These are phyloP conservation scores for Beris chalybata DNA, from an alignment of 2,888 invertebrate genomes.

Conservation along the genomic window DNA sequence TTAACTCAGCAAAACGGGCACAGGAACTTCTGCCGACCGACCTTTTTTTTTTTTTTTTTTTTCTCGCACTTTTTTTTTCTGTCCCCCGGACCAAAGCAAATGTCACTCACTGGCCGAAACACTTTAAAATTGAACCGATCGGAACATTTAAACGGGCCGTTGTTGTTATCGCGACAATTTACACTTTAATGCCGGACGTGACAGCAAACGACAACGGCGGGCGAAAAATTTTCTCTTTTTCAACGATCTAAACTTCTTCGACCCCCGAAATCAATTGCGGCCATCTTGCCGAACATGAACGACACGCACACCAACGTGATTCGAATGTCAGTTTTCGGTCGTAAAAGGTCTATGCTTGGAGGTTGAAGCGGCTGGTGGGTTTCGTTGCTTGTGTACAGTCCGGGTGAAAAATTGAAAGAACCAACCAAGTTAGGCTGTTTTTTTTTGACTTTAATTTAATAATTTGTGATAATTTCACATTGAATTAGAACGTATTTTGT, in stretches of 20 bases:
- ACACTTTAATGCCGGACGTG: slow-evolving; percentile 7
- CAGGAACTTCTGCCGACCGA: not conserved
- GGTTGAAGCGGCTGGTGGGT: no score
- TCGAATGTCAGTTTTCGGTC: no score
- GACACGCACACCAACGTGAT: not conserved
- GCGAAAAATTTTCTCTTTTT: not conserved
- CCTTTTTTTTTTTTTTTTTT: no score
- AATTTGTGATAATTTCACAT: no score
- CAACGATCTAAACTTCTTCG: slow-evolving; percentile 11
- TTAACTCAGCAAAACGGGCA: slow-evolving; percentile 16
- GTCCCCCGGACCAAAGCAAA: not conserved
- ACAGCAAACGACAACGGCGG: no score
- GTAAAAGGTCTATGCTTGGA: no score
- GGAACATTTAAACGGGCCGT: not conserved
- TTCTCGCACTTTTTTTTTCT: not conserved
- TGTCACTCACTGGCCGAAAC: slow-evolving; percentile 9
- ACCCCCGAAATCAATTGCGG: slow-evolving; percentile 17
- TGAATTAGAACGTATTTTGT: no score
- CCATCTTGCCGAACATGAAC: slow-evolving; percentile 16
- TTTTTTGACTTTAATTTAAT: no score
- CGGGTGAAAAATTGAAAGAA: no score
- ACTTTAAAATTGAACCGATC: slow-evolving; percentile 21
- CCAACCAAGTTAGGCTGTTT: no score
- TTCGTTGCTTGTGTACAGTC: no score
- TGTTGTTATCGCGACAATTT: slow-evolving; percentile 1